phyloP scores from a whole-genome alignment of 2,797 vertebrate genomes.

The Pangasius krempfi region DNA sequence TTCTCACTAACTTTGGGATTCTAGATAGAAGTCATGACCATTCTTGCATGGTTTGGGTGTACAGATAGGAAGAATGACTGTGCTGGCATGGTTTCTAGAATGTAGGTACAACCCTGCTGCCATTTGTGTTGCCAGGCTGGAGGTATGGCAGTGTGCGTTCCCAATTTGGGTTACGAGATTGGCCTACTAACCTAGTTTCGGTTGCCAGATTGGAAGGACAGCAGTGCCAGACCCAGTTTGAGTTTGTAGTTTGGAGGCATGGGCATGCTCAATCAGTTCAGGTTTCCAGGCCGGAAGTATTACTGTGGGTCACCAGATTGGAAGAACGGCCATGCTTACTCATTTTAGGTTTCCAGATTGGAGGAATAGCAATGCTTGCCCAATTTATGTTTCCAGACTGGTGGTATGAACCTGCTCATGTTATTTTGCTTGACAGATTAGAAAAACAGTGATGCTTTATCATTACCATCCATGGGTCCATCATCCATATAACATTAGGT shows the following conservation, averaged over 20 bases:
- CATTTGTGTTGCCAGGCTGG: conserved; percentile 4
- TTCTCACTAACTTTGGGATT: background rate
- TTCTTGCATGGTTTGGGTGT: background rate
- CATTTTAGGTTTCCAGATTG: background rate
- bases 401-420: background rate
- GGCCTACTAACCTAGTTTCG: conserved; percentile 5
- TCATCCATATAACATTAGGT: background rate
- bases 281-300: background rate
- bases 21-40: background rate
- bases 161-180: background rate
- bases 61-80: background rate
- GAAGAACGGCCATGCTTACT: background rate
- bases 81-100: background rate
- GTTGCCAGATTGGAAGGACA: conserved; percentile 9
- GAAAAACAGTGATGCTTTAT: background rate
- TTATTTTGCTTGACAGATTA: background rate
- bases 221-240: conserved; percentile 1
- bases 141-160: background rate
- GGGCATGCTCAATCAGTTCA: background rate
- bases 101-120: background rate
- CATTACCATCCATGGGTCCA: background rate
- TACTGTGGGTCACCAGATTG: background rate
- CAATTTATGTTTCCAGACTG: background rate
- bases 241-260: background rate
- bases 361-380: background rate